Evolutionary conservation across 2,888 invertebrate species (phyloP), one percentile per base, ranked within the genome.

Genomic region (Conus canariensis): DNA sequence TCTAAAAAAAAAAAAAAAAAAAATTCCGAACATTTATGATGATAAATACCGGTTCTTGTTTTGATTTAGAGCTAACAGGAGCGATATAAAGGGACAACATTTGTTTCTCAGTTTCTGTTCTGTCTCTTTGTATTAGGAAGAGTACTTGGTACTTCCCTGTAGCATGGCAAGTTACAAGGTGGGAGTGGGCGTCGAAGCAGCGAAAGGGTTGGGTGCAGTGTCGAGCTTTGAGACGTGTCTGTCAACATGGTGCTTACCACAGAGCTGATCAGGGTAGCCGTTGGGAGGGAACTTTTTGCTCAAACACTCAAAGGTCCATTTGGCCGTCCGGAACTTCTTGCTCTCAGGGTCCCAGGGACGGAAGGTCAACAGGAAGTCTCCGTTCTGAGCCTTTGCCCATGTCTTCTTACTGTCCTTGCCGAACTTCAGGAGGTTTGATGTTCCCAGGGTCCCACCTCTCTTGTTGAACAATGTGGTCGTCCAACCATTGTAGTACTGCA

Each of bases 291-390:
- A 85, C 3, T 60, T n/a, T 0, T 85, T 59, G 3, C 10, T n/a
- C 22, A 8, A 10, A 59, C 85, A 85, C 59, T 85, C 85, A 22
- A 85, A 85, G 12, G 8, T n/a, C 85, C 85, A 85, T 9, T 8
- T 0, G 10, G 85, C 59, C n/a, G n/a, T 58, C 3, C 22, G 22
- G 59, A 59, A 85, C 4, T 58, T n/a, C n/a, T 22, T 25, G 85
- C 45, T 85, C 14, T 85, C 85, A 9, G 85, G 85, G 10, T 85
- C 59, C 85, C 85, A 85, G 59, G 85, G 85, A 0, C 12, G 8
- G 85, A 85, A 85, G n/a, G 85, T 85, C 85, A 85, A 59, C 59
- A 14, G 59, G 85, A 85, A 85, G 85, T 85, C 85, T 22, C 85
- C 85, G n/a, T 85, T 85, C 85, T 60, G 59, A 59, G 85, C 59